Evolutionary conservation across 2,797 vertebrate genomes (phyloP), one percentile per base, ranked within the genome.

Genomic region (Lutjanus campechanus): DNA sequence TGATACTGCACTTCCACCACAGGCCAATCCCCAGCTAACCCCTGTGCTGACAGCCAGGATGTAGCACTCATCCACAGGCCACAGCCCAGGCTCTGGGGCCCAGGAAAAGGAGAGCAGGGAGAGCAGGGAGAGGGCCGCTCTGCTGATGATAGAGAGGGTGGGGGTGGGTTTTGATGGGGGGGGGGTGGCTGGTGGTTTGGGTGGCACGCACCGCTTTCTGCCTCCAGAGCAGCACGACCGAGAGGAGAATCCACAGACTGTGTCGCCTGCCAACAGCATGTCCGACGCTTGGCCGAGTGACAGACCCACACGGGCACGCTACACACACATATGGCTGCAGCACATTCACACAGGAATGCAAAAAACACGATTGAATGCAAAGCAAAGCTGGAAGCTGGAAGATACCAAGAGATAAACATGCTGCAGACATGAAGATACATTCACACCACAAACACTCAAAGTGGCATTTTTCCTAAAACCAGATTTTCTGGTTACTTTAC

Each of bases 31-130:
- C 92, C 83, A 89, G 92, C 93, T 91, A 92, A 93, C 91, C 93
- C 92, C 83, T 85, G 86, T 86, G 92, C 93, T 94, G 93, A 94
- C 93, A 95, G 93, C 92, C 91, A 94, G 93, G 93, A 95, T 95
- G 91, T 94, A 95, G 93, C 94, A 94, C 93, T 94, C 95, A 94
- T 94, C 93, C 92, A 92, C 87, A 92, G 91, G 91, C 93, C 92
- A 92, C 90, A 90, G 88, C 89, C 89, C 84, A 83, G 78, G 89
- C 87, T 77, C 88, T 85, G 88, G 83, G 93, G 92, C 93, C 91
- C 92, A 89, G 88, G 82, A 84, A 89, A 91, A 88, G 89, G 91
- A 91, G 91, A 81, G 87, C 83, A 77, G 36, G 83, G 87, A 85
- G 89, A 90, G 82, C 75, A 76, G 75, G 86, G 89, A 92, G 88